A percentile compares a stretch with the other conserved stretches of the same genome.
Conservation (phyloP, 2,797 vertebrate genomes). For the Antrozous pallidus region DNA sequence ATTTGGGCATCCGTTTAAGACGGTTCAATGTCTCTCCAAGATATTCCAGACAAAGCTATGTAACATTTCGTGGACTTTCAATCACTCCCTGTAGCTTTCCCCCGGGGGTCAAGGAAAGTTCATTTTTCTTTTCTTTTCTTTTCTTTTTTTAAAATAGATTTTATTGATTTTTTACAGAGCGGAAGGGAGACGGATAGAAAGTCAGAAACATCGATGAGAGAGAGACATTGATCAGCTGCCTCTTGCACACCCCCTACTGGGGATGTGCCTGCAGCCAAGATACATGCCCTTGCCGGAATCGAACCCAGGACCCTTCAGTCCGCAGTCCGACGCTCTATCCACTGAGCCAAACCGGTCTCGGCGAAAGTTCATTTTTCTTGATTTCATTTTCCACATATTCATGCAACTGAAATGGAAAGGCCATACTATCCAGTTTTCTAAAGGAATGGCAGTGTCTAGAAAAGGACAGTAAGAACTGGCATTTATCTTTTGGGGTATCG, state of each 20-base stretch:
- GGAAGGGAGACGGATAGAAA: too few relatives aligned
- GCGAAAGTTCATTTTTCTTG: background rate
- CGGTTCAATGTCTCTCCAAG: constrained; percentile 25
- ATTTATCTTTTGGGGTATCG: background rate
- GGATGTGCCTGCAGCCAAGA: too few relatives aligned
- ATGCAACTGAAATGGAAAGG: background rate
- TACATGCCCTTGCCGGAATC: too few relatives aligned
- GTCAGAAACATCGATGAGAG: too few relatives aligned
- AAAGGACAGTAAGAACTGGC: background rate
- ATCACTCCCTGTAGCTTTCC: constrained; percentile 25
- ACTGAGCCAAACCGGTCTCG: too few relatives aligned
- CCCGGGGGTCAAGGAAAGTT: constrained; percentile 12
- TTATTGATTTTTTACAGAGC: too few relatives aligned
- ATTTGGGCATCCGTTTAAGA: constrained; percentile 49
- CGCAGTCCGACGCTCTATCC: too few relatives aligned
- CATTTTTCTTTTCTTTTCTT: background rate
- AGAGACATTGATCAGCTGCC: too few relatives aligned
- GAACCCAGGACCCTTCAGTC: too few relatives aligned
- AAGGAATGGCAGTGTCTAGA: background rate
- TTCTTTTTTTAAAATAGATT: too few relatives aligned
- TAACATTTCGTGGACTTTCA: background rate
- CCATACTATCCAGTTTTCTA: background rate
- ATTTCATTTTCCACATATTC: background rate
- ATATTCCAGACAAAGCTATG: background rate
- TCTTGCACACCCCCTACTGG: too few relatives aligned